Conservation (phyloP, 2,113 vertebrate genomes). For the Ptychochromis oligacanthus region DNA sequence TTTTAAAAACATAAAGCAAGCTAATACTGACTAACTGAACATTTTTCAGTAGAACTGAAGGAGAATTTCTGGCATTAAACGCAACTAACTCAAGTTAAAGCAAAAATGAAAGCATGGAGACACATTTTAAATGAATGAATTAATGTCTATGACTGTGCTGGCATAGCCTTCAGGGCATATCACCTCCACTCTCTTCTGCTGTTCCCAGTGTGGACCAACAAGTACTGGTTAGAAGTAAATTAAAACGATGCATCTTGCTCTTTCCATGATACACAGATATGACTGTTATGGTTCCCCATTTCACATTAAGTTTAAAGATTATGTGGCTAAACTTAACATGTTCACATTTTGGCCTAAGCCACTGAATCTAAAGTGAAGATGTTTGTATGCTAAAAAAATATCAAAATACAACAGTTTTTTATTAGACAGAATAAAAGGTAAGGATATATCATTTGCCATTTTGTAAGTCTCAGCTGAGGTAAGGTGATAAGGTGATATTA, state of each 20-base stretch:
- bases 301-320: too few species aligned
- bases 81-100: not conserved
- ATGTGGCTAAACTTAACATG: too few species aligned
- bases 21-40: not conserved
- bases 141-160: too few species aligned
- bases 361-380: not conserved
- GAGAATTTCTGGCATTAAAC: not conserved
- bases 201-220: too few species aligned
- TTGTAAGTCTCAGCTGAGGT: not conserved
- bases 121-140: not conserved
- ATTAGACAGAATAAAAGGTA: not conserved
- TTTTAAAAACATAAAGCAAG: slow-evolving; percentile 8
- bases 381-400: not conserved
- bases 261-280: too few species aligned
- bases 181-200: too few species aligned
- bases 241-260: too few species aligned
- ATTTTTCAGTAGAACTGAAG: not conserved
- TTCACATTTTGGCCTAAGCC: not conserved
- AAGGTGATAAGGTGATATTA: not conserved
- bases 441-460: not conserved
- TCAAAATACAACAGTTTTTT: not conserved
- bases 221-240: too few species aligned
- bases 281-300: too few species aligned
- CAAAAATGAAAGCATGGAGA: not conserved
- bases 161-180: too few species aligned